Evolutionary conservation across 2,888 invertebrate species (phyloP), one percentile per base, ranked within the genome.

Genomic region (Brenthis ino): DNA sequence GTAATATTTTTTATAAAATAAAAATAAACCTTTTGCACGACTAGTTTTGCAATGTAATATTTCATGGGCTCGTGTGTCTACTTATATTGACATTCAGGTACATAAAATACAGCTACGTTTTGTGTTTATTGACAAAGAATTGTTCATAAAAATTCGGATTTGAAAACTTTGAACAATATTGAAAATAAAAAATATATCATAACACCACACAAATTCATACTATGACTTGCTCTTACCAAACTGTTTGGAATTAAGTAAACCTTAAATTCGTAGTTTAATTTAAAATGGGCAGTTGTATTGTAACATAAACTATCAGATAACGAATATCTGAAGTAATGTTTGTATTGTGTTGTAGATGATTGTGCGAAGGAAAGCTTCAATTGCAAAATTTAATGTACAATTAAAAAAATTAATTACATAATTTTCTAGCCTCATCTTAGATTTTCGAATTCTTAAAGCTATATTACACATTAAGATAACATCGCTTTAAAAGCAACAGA

Each of bases 241-340:
- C 24, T 24, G 12, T 24, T 55, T 50, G 14, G 20, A 56, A 56
- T 69, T 69, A 69, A 69, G 69, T 72, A 67, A 57, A 67, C 64
- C 58, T 53, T 73, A 69, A 74, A 72, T 72, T 75, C 74, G 75
- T 71, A 67, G 60, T 65, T 43, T 63, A 64, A 24, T 51, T 56
- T 64, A 69, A 67, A 67, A 68, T 64, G 58, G 64, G 72, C 69
- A 71, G 65, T 55, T 70, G 37, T 43, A 75, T 75, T 57, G 57
- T 68, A 82, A 87, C 86, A 89, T 88, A 85, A 83, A 83, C 87
- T 68, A 76, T 82, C 85, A 85, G 86, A 89, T 87, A 83, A 73
- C 67, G 70, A 50, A 66, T 83, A 88, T 87, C 87, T 88, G 85
- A 84, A 87, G 87, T 74, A 88, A 88, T 88, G 87, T 85, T 77